Conservation (phyloP, 2,797 vertebrate species). For the Ptychobarbus kaznakovi region DNA sequence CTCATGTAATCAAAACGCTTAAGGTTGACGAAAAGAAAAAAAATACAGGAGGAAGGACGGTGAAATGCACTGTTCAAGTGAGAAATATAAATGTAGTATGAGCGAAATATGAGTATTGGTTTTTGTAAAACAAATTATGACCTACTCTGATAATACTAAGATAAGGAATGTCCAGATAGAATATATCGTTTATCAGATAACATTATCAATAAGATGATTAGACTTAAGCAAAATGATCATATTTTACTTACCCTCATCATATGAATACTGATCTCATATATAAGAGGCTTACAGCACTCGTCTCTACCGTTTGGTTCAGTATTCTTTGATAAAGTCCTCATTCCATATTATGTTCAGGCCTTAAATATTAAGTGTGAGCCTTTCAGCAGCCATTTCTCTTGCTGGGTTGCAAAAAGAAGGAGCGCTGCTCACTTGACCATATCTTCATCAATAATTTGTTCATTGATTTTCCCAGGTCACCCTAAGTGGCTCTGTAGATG, state of each 20-base stretch:
- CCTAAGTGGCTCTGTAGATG: conserved; percentile 57
- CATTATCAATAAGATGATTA: neutral
- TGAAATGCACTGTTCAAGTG: neutral
- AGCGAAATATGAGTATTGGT: neutral
- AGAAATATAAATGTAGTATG: neutral
- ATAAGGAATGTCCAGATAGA: neutral
- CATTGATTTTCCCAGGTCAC: conserved; percentile 53
- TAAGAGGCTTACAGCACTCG: neutral
- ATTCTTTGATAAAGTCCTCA: conserved; percentile 5
- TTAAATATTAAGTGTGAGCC: conserved; percentile 29
- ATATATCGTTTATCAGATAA: neutral
- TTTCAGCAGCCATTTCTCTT: conserved; percentile 28
- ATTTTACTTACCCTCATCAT: neutral
- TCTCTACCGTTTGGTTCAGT: neutral
- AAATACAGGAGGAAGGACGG: neutral
- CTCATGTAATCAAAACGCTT: neutral
- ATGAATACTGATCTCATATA: neutral
- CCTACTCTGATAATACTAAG: neutral
- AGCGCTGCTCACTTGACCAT: conserved; percentile 40
- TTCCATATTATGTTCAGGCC: conserved; percentile 4
- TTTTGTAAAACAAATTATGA: neutral
- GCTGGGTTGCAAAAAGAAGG: conserved; percentile 26
- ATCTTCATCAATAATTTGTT: conserved; percentile 60
- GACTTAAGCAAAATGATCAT: neutral
- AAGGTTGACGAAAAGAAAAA: neutral